phyloP scores from a whole-genome alignment of 2,113 vertebrate genomes.

The Agelaius phoeniceus region DNA sequence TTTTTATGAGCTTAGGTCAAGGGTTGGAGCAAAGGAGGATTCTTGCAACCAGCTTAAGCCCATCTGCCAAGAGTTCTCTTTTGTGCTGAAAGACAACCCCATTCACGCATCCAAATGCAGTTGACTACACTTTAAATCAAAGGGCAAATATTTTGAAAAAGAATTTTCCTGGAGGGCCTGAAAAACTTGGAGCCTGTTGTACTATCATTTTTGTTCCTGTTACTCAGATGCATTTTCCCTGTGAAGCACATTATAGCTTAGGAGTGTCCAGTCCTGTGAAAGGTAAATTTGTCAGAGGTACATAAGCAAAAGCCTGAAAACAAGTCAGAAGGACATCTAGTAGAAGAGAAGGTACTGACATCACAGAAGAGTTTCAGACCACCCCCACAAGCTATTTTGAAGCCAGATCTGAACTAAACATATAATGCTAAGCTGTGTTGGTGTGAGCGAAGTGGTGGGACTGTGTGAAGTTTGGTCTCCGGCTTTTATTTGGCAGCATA shows the following conservation, averaged over 20 bases:
- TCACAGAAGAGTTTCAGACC: neutral
- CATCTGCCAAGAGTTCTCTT: neutral
- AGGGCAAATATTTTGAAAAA: neutral
- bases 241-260: neutral
- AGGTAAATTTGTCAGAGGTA: neutral
- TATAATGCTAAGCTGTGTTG: neutral
- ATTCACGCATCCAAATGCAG: neutral
- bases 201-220: neutral
- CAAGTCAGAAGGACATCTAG: neutral
- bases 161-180: neutral
- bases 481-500: neutral
- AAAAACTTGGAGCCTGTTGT: neutral
- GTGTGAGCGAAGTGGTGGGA: neutral
- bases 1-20: neutral
- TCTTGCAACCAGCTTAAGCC: neutral
- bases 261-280: neutral
- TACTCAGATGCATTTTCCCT: neutral
- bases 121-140: neutral
- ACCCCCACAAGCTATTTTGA: neutral
- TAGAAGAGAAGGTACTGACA: neutral
- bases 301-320: neutral
- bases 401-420: neutral
- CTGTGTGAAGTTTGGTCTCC: neutral
- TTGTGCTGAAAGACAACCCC: neutral
- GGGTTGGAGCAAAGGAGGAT: neutral